phyloP scores from a whole-genome alignment of 2,113 vertebrate genomes.

The Clinocottus analis region DNA sequence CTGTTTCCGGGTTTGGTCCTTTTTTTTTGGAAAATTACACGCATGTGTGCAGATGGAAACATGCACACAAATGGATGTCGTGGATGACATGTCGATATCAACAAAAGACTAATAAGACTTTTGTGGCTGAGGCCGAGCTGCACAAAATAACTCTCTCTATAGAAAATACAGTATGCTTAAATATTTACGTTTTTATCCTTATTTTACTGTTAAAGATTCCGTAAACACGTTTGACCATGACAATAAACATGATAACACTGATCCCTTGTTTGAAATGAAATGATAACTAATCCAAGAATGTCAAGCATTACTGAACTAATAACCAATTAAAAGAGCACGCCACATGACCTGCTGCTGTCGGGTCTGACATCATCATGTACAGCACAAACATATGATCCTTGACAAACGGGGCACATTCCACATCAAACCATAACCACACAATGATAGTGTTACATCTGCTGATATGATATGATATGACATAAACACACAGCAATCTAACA shows the following conservation, averaged over 20 bases:
- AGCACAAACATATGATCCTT: constrained; percentile 29
- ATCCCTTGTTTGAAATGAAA: not conserved
- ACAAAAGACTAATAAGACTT: not conserved
- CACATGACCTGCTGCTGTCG: constrained; percentile 22
- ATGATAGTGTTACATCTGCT: not conserved
- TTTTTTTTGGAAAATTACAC: constrained; percentile 44
- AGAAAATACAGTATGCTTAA: not conserved
- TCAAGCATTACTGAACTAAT: constrained; percentile 10
- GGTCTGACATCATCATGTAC: not conserved
- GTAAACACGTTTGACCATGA: not conserved
- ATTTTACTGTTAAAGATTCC: not conserved
- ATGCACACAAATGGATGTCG: not conserved
- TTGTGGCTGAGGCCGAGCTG: not conserved
- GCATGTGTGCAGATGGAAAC: constrained; percentile 29
- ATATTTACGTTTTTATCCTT: not conserved
- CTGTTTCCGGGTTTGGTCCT: not conserved
- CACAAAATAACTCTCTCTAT: not conserved
- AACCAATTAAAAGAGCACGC: not conserved
- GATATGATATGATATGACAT: not conserved
- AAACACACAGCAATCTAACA: not conserved
- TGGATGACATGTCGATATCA: not conserved
- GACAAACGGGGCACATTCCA: constrained; percentile 16
- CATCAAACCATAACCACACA: constrained; percentile 5
- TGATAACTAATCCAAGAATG: not conserved
- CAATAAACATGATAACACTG: not conserved